Conservation (phyloP, 1,140 invertebrate species). For the Eufriesea mexicana region DNA sequence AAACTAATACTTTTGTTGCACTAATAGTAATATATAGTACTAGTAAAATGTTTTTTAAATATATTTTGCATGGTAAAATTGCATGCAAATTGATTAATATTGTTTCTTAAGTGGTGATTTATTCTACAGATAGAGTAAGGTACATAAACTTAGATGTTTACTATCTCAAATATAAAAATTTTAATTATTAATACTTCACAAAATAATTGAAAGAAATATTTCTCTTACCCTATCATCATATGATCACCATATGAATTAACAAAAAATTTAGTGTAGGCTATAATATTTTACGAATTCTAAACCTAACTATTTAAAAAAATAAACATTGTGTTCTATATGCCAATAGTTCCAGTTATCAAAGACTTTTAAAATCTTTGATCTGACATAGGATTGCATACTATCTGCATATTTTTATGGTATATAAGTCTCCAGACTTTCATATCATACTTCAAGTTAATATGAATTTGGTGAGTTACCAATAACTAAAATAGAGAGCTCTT, state of each 20-base stretch:
- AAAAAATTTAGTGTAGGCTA: not conserved
- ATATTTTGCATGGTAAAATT: not conserved
- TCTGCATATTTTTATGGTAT: slow-evolving; percentile 37
- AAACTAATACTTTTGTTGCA: not conserved
- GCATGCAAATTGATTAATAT: not conserved
- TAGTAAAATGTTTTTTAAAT: too few relatives aligned
- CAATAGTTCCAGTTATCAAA: slow-evolving; percentile 68
- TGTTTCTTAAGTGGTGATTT: not conserved
- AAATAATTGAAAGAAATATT: not conserved
- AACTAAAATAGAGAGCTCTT: not conserved
- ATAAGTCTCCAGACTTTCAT: slow-evolving; percentile 20
- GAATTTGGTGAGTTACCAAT: slow-evolving; percentile 11
- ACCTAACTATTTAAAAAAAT: not conserved
- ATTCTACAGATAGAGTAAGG: not conserved
- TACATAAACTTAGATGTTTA: not conserved
- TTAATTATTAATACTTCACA: not conserved
- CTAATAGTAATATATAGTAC: not conserved
- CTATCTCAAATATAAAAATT: not conserved
- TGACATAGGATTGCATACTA: slow-evolving; percentile 41
- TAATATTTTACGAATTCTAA: not conserved
- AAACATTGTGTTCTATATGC: slow-evolving; percentile 55
- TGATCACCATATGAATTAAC: not conserved
- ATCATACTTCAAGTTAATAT: not conserved
- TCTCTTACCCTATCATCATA: not conserved
- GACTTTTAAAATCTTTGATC: slow-evolving; percentile 59